Evolutionary conservation across 2,888 invertebrate species (phyloP), one percentile per base, ranked within the genome.

Genomic region (Mactromeris polynyma): DNA sequence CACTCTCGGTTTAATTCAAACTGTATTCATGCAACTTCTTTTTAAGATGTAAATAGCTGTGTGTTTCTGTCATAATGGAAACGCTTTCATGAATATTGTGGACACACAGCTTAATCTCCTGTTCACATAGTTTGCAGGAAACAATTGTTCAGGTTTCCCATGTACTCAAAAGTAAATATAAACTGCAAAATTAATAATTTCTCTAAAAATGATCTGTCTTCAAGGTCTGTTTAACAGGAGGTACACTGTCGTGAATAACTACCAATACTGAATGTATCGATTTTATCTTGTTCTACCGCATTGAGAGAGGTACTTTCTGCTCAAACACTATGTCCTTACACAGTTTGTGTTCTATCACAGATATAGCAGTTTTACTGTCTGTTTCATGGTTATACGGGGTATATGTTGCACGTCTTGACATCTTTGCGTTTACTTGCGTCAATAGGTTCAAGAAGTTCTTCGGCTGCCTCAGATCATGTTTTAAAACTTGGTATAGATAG

Each of bases 331-430:
- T 81, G 54, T 92, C 92, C 42, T 90, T 92, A 19, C 33, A 84
- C 0, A 92, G 84, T 51, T 90, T 89, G 42, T 92, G 89, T 84
- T 91, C 89, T 26, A 90, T 91, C 21, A 92, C 90, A 7, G 92
- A 79, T 51, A 92, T 64, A 2, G 92, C 92, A 54, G 88, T 92
- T 73, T 88, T 92, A 21, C 40, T 77, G 46, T 88, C 42, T 31
- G 83, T 83, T 31, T 58, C 31, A 21, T 40, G 83, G 14, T 58
- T 40, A 6, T 79, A 84, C 6, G 88, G 92, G 14, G 89, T 89
- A 54, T 90, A 79, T 3, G 90, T 92, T 26, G 78, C 38, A n/a
- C 92, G 81, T 21, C 36, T 31, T 21, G 86, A 86, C 89, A 90
- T 92, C 17, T 79, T 42, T 11, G 58, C 36, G 17, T 86, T 80